Evolutionary conservation across 1,140 invertebrate species (phyloP).

Genomic region (Acromyrmex heyeri): DNA sequence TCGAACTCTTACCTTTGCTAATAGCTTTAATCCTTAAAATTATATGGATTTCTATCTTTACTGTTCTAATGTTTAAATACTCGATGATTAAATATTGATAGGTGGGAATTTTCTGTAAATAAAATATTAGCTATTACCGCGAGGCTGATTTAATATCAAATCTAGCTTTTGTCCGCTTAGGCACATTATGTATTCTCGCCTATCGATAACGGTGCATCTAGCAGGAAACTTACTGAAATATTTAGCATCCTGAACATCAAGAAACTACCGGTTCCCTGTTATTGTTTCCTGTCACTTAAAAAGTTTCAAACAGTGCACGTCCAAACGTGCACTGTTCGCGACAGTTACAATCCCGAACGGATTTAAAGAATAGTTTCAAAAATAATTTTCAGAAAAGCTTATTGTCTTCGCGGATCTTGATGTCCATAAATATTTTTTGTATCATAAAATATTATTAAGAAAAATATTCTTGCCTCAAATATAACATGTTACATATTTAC

Average conservation of each 20-base stretch:
- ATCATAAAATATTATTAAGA: constrained; percentile 17
- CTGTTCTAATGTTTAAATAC: not conserved
- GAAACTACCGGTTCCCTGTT: constrained; percentile 9
- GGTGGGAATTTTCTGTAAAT: not conserved
- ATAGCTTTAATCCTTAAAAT: not conserved
- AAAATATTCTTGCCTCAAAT: not conserved
- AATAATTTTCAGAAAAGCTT: not conserved
- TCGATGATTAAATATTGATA: not conserved
- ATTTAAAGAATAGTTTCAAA: constrained; percentile 16
- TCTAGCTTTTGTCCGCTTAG: constrained; percentile 11
- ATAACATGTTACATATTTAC: constrained; percentile 3
- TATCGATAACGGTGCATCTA: constrained; percentile 47
- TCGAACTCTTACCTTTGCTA: not conserved
- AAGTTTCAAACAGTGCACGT: constrained; percentile 4
- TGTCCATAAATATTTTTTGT: not conserved
- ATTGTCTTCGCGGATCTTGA: not conserved
- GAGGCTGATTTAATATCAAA: constrained; percentile 22
- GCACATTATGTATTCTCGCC: constrained; percentile 21
- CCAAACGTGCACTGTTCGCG: not conserved
- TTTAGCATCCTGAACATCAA: constrained; percentile 36
- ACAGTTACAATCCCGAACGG: constrained; percentile 6
- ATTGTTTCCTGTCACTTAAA: constrained; percentile 41
- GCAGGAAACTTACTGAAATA: constrained; percentile 54
- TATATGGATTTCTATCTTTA: not conserved
- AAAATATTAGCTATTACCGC: not conserved